These are phyloP conservation scores for Rhimphoctona megacephalus DNA, from an alignment of 2,888 invertebrate genomes.

Conservation along the genomic window DNA sequence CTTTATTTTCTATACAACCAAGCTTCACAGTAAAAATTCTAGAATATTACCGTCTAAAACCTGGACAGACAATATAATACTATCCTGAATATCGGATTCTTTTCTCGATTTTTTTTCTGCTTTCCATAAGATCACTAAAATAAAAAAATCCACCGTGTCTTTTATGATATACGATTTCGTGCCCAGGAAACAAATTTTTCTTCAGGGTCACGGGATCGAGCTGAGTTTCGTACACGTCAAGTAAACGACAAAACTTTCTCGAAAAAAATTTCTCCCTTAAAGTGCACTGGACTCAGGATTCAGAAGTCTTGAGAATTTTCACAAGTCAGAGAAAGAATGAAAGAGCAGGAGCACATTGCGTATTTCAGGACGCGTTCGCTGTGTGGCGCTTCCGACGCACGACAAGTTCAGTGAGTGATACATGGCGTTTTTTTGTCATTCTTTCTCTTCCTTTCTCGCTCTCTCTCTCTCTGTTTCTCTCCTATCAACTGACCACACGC, in stretches of 20 bases:
- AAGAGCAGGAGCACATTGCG: conserved; percentile 22
- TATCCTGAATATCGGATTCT: not conserved
- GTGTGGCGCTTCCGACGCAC: conserved; percentile 13
- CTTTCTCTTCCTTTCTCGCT: conserved; percentile 5
- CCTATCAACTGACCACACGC: conserved; percentile 52
- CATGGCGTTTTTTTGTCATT: conserved; percentile 31
- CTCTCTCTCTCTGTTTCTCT: conserved; percentile 33
- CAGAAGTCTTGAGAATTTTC: conserved; percentile 27
- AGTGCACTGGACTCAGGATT: conserved; percentile 4
- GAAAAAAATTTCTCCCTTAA: not conserved
- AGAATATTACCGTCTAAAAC: not conserved
- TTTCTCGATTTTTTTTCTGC: not conserved
- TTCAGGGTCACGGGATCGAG: conserved; percentile 14
- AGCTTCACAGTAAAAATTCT: not conserved
- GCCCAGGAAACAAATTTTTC: not conserved
- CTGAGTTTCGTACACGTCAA: not conserved
- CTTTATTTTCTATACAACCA: too few relatives aligned
- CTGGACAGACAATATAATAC: not conserved
- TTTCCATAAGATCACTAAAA: too few relatives aligned
- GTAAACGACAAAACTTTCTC: not conserved
- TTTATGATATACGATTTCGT: conserved; percentile 9
- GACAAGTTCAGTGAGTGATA: conserved; percentile 46
- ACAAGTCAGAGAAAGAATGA: not conserved
- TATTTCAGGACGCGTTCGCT: conserved; percentile 38
- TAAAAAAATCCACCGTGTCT: not conserved